Evolutionary conservation across 2,888 invertebrate species (phyloP).

Genomic region (Sphaeridia pumilis): DNA sequence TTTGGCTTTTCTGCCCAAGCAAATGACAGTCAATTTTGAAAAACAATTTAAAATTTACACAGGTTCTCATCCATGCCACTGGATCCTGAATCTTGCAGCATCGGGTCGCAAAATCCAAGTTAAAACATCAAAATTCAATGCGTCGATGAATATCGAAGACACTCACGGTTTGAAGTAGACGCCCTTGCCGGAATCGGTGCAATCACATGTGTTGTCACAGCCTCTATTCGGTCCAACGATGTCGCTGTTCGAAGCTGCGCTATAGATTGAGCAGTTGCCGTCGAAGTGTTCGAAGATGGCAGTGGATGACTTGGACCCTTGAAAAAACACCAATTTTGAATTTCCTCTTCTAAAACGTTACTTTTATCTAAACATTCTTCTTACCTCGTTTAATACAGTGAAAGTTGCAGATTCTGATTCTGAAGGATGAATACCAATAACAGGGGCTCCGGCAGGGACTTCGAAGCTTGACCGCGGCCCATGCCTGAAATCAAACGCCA

Average conservation of each 20-base stretch:
- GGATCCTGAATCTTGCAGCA: too few species aligned
- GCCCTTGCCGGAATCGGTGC: conserved; percentile 20
- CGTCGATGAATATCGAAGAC: not conserved
- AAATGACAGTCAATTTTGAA: not conserved
- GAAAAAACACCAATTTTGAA: not conserved
- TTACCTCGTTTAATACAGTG: conserved; percentile 8
- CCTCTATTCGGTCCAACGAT: conserved; percentile 29
- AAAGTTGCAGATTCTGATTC: conserved; percentile 9
- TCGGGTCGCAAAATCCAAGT: too few species aligned
- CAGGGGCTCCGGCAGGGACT: not conserved
- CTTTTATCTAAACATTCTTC: not conserved
- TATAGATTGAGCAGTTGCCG: conserved; percentile 27
- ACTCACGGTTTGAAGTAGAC: conserved; percentile 19
- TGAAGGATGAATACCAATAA: conserved; percentile 6
- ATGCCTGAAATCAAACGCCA: too few species aligned
- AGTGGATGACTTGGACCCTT: conserved; percentile 13
- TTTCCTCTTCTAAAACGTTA: not conserved
- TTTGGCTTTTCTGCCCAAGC: too few species aligned
- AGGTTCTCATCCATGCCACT: too few species aligned
- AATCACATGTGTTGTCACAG: conserved; percentile 30
- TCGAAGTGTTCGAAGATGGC: conserved; percentile 24
- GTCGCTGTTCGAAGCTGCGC: conserved; percentile 29
- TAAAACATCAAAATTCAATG: not conserved
- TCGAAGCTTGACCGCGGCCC: not conserved
- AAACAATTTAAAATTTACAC: not conserved